Evolutionary conservation across 1,140 invertebrate genomes (phyloP), one percentile per base, ranked within the genome.

Genomic region (Cydia splendana): DNA sequence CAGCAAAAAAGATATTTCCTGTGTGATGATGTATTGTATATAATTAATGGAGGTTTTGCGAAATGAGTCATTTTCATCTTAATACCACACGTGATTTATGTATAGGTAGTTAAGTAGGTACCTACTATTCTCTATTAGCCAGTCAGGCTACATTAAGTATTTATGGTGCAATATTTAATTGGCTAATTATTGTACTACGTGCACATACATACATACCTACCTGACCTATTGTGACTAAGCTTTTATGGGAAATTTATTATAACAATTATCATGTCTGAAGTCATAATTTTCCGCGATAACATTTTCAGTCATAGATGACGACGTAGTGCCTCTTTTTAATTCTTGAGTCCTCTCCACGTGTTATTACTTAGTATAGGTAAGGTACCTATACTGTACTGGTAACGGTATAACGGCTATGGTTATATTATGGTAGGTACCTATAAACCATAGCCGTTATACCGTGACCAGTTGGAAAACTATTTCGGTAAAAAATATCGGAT

Each of bases 161-260:
- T 62, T 62, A 62, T 62, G 57, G 0, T 20, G 57, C 57, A 62
- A 24, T 62, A 24, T 24, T 62, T 62, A 62, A 53, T 53, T 53
- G 51, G 15, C 4, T 53, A 18, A 62, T 62, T 3, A 62, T n/a
- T 62, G 9, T 24, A 24, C 57, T 62, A 24, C 20, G 20, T 12
- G 18, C 6, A 24, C 9, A 10, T 57, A 34, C 34, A 34, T 34
- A 34, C 34, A 34, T 34, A 34, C 34, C 18, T n/a, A n/a, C n/a
- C n/a, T n/a, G n/a, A n/a, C n/a, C n/a, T 9, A 62, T 24, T 62
- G 57, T 62, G 57, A 62, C 1, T 62, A 62, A 62, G 20, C 57
- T 9, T 9, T 62, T 24, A n/a, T 62, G 57, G 57, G 57, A 62
- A 62, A 24, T 62, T n/a, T 62, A 62, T 24, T 62, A 62, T 20